A percentile compares a stretch with the other conserved stretches of the same genome.
Conservation (phyloP, 2,888 invertebrate species). For the Xiphydria camelus region DNA sequence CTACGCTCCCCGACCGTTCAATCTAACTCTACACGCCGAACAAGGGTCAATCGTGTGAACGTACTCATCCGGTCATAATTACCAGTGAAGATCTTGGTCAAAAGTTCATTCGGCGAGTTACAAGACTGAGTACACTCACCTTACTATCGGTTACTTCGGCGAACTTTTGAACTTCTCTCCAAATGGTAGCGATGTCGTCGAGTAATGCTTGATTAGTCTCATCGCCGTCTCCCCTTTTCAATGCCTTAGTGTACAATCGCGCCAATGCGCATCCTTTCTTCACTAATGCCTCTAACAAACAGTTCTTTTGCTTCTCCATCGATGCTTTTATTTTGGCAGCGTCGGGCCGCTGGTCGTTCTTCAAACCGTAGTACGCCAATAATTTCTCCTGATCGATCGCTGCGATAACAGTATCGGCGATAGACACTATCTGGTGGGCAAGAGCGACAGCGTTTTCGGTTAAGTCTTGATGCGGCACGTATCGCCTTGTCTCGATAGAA, state of each 20-base stretch:
- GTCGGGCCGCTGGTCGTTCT: slow-evolving; percentile 80
- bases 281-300: slow-evolving; percentile 78
- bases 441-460: slow-evolving; percentile 47
- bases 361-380: slow-evolving; percentile 81
- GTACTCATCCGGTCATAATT: too few relatives aligned
- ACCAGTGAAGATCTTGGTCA: too few relatives aligned
- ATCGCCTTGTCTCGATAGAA: slow-evolving; percentile 59
- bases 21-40: too few relatives aligned
- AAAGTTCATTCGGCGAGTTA: too few relatives aligned
- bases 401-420: slow-evolving; percentile 70
- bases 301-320: slow-evolving; percentile 83
- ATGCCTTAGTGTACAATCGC: slow-evolving; percentile 61
- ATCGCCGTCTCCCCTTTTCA: slow-evolving; percentile 44
- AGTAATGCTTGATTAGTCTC: slow-evolving; percentile 55
- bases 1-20: too few relatives aligned
- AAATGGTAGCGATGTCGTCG: slow-evolving; percentile 66
- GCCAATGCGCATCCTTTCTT: slow-evolving; percentile 76
- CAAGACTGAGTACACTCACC: slow-evolving; percentile 63
- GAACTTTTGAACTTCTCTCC: slow-evolving; percentile 78
- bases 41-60: too few relatives aligned
- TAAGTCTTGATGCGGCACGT: slow-evolving; percentile 56
- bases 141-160: slow-evolving; percentile 78
- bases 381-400: slow-evolving; percentile 78
- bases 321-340: slow-evolving; percentile 80
- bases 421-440: slow-evolving; percentile 63